Evolutionary conservation across 2,797 vertebrate species (phyloP).

Genomic region (Echeneis naucrates): DNA sequence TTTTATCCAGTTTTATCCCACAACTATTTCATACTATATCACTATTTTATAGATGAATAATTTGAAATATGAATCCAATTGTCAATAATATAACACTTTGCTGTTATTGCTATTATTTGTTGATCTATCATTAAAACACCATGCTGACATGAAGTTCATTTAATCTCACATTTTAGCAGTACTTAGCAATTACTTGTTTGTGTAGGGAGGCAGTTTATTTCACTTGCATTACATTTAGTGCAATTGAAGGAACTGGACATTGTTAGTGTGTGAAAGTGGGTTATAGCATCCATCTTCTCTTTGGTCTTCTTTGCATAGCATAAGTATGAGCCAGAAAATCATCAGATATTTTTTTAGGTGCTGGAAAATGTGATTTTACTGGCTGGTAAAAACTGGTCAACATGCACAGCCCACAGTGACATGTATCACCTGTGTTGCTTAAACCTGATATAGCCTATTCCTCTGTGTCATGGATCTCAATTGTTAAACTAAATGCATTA

Average conservation of each 20-base stretch:
- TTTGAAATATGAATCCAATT: neutral
- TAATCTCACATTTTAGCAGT: neutral
- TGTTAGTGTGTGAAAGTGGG: neutral
- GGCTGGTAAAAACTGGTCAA: neutral
- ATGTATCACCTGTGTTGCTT: neutral
- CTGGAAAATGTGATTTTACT: neutral
- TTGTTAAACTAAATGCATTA: neutral
- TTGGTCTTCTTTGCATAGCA: neutral
- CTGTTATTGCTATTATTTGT: neutral
- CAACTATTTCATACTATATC: neutral
- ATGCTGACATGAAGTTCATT: neutral
- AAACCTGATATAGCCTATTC: neutral
- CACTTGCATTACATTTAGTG: neutral
- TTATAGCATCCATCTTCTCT: neutral
- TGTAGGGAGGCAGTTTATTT: neutral
- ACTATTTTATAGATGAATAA: too few species aligned
- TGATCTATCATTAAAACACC: neutral
- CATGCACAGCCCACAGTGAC: neutral
- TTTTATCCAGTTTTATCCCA: neutral
- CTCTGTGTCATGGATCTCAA: neutral
- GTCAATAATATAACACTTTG: neutral
- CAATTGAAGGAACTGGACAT: neutral
- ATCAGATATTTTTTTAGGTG: neutral
- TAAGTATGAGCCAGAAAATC: neutral
- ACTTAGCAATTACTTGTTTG: constrained; percentile 2